phyloP scores from a whole-genome alignment of 2,888 invertebrate species.

The Hirtodrosophila alboralis region DNA sequence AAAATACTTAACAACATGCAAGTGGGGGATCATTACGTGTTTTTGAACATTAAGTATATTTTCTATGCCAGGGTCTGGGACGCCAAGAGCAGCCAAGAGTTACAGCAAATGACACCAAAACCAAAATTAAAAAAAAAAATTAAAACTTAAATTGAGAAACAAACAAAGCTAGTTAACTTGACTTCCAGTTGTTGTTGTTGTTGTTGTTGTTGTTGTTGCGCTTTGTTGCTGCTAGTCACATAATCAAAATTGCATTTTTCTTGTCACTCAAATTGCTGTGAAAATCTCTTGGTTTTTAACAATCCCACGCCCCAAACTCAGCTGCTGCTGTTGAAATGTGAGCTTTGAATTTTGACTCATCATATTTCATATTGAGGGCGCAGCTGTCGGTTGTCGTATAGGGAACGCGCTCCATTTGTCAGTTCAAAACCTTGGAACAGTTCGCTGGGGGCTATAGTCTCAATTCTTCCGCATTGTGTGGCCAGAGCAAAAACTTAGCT shows the following conservation, averaged over 20 bases:
- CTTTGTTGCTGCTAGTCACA: conserved; percentile 43
- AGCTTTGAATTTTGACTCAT: conserved; percentile 15
- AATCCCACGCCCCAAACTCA: background rate
- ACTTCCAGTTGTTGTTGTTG: conserved; percentile 14
- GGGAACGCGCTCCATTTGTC: conserved; percentile 29
- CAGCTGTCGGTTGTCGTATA: too few species aligned
- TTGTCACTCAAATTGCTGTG: conserved; percentile 25
- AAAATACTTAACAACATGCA: conserved; percentile 6
- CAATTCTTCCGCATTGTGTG: conserved; percentile 52
- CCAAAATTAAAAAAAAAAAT: conserved; percentile 20
- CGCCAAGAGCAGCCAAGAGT: conserved; percentile 37
- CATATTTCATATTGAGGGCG: background rate
- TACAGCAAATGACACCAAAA: conserved; percentile 39
- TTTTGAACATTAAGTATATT: too few species aligned
- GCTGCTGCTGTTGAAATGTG: background rate
- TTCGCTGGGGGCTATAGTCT: conserved; percentile 27
- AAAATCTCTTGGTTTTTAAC: conserved; percentile 36
- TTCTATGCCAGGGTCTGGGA: conserved; percentile 83
- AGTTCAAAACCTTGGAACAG: conserved; percentile 22
- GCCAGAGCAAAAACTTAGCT: conserved; percentile 4
- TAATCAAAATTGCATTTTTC: conserved; percentile 66
- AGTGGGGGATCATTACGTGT: conserved; percentile 36
- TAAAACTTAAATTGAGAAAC: conserved; percentile 1
- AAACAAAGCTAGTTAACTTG: conserved; percentile 30
- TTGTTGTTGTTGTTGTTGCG: conserved; percentile 17